phyloP scores from a whole-genome alignment of 2,888 invertebrate genomes.

The Dicyrtoma fusca region DNA sequence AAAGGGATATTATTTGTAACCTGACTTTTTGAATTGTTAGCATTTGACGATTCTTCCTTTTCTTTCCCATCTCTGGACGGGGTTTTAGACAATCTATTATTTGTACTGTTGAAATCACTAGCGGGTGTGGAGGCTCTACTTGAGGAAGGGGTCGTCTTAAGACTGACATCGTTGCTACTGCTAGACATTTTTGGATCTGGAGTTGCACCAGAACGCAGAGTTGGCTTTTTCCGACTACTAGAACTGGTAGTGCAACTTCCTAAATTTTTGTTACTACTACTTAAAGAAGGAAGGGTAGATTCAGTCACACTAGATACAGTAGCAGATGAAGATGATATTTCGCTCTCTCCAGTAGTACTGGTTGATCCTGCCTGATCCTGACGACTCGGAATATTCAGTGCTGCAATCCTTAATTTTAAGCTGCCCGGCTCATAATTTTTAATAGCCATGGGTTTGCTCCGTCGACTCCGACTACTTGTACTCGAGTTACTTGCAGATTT shows the following conservation, averaged over 20 bases:
- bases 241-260: not conserved
- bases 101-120: conserved; percentile 26
- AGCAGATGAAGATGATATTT: not conserved
- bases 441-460: conserved; percentile 38
- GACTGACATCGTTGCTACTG: too few relatives aligned
- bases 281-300: not conserved
- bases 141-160: too few relatives aligned
- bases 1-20: not conserved
- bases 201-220: too few relatives aligned
- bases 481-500: conserved; percentile 41
- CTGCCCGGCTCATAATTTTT: conserved; percentile 58
- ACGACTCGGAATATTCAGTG: conserved; percentile 61
- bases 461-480: conserved; percentile 45
- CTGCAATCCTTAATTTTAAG: conserved; percentile 63
- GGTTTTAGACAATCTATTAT: conserved; percentile 15
- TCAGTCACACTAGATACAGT: not conserved
- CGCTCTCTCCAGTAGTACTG: not conserved
- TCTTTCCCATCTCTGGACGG: conserved; percentile 13
- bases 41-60: not conserved
- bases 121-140: conserved; percentile 33
- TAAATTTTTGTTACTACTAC: not conserved
- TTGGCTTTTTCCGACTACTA: too few relatives aligned
- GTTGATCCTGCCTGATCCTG: not conserved
- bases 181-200: too few relatives aligned
- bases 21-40: not conserved